Conservation (phyloP, 2,113 vertebrate genomes). For the Panthera leo region DNA sequence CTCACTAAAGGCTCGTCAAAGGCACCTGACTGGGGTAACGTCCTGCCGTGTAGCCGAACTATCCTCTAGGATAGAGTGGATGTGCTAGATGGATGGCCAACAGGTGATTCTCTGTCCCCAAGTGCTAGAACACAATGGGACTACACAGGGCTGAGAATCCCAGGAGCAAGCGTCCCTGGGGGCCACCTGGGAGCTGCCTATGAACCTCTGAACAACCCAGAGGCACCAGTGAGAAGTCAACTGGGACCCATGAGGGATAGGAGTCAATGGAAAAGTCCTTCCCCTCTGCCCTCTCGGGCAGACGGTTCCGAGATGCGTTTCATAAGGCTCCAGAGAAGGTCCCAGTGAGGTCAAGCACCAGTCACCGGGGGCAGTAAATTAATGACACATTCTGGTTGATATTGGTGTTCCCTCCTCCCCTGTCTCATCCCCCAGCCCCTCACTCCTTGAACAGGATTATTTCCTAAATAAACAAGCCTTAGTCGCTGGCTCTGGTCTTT, state of each 20-base stretch:
- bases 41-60: accelerated
- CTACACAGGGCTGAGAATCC: neutral
- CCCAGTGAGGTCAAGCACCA: neutral
- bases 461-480: neutral
- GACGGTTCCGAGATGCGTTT: too few species aligned
- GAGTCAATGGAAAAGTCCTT: neutral
- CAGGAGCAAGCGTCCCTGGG: too few species aligned
- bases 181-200: neutral
- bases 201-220: neutral
- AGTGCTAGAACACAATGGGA: neutral
- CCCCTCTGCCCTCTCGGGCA: neutral
- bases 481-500: neutral
- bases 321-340: neutral
- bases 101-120: accelerated
- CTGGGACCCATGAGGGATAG: neutral
- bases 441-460: neutral
- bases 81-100: accelerated
- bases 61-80: neutral
- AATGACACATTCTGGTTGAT: neutral
- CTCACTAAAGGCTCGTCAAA: neutral
- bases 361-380: neutral
- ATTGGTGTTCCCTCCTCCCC: neutral
- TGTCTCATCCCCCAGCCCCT: neutral
- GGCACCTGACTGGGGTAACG: neutral
- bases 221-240: neutral